Conservation (phyloP, 1,140 invertebrate genomes). For the Magallana angulata region DNA sequence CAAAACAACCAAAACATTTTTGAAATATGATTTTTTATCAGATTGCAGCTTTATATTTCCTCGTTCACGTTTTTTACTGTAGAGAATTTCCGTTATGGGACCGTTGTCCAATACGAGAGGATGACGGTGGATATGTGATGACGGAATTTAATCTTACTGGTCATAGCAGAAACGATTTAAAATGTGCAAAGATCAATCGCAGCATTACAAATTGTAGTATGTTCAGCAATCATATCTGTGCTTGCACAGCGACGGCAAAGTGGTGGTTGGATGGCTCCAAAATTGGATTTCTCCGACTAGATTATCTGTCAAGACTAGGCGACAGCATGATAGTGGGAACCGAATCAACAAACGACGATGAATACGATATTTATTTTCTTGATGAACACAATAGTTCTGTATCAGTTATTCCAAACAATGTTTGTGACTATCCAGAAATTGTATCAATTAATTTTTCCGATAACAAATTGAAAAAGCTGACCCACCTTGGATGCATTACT, state of each 20-base stretch:
- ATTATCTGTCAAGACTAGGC: neutral
- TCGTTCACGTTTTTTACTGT: too few species aligned
- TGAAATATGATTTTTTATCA: too few species aligned
- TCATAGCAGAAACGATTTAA: neutral
- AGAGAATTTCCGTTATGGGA: too few species aligned
- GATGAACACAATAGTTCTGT: neutral
- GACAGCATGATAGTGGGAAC: neutral
- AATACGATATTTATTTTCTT: neutral
- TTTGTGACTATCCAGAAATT: neutral
- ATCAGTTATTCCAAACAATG: neutral
- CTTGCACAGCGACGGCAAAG: neutral
- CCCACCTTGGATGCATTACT: neutral
- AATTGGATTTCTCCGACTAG: neutral
- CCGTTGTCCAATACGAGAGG: too few species aligned
- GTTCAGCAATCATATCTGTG: neutral
- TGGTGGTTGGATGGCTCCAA: neutral
- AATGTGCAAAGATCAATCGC: neutral
- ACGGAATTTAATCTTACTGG: neutral
- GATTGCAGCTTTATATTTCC: too few species aligned
- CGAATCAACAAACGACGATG: too few species aligned
- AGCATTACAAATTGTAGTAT: neutral
- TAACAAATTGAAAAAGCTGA: neutral
- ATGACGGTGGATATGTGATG: neutral
- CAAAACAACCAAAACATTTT: too few species aligned
- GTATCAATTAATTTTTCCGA: neutral